Evolutionary conservation across 2,797 vertebrate genomes (phyloP), one percentile per base, ranked within the genome.

Genomic region (Orestias chungarensis): DNA sequence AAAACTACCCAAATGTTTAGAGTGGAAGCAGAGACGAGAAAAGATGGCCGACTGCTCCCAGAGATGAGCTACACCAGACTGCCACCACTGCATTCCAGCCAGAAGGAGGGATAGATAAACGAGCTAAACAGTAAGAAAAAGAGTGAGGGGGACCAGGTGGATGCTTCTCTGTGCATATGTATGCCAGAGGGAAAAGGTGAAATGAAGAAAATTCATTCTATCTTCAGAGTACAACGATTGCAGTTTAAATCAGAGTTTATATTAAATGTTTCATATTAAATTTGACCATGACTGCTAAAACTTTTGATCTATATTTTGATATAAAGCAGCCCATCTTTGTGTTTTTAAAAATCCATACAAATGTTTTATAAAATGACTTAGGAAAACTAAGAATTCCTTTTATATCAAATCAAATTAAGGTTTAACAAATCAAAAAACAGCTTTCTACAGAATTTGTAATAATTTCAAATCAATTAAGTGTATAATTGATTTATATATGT

Each of bases 1-100:
- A 91, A 93, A 94, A 92, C 86, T 90, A 91, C 92, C 90, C 88
- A 93, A 92, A 92, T 93, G 92, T 93, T 94, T 94, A 92, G 90
- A 94, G 90, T 88, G 79, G 84, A 86, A 89, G 90, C 89, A 93
- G 84, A 82, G 80, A 90, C 62, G 81, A 87, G 88, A 88, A 91
- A 87, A 89, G 85, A 91, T 83, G 89, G 87, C 80, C 84, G 90
- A 85, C 86, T 90, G 86, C 89, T 91, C 82, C 85, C 86, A 88
- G 86, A 86, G 91, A 93, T 91, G 92, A 93, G 92, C 88, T 79
- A 88, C 89, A 89, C 85, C 91, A 93, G 92, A 91, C 87, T 81
- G 74, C 84, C 90, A 89, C 79, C 18, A 20, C 80, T 70, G 76
- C 91, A 91, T 92, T 92, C 90, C 89, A 85, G 75, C 40, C 67